Base-by-base conservation (phyloP, 2,113 vertebrate species). In the Anhinga rufa region DNA sequence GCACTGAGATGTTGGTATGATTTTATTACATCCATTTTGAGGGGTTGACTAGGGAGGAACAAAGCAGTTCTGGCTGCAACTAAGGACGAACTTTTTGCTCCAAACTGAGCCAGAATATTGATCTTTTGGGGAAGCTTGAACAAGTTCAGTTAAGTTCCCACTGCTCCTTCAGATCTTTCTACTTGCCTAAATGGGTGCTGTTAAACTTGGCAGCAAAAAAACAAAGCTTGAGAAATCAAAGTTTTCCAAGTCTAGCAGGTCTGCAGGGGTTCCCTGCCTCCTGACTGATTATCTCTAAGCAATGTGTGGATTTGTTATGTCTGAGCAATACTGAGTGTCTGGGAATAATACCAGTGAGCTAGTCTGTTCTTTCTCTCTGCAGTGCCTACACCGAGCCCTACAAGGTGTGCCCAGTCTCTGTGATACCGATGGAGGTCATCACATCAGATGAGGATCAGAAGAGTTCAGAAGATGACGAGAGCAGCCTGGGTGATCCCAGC, bases 301-400 rank as follows among this genome's bases (percentile, higher is more conserved):
- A 80, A 26, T 2, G 20, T 9, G 15, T 44, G 62, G 21, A 40
- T 81, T 28, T 77, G 48, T 22, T 57, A 14, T 17, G 14, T 24
- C 36, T 83, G 62, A 93, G 36, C 58, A 87, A 31, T 17, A 68
- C 28, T 0, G 0, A 90, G 17, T 85, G 49, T 17, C 31, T 69
- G 57, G 48, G 32, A 90, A 22, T 52, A 26, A 36, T 10, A 25
- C 16, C 34, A 42, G 15, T 88, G 52, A 94, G 34, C n/a, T 29
- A 44, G 12, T 44, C 44, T 87, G 40, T 74, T 95, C 60, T 74
- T 48, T 88, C 36, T 97, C 51, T 88, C 52, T 82, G 24, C 98
- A 99, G 99, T 92, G 99, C 99, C 95, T 99, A 99, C 97, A 99
- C 99, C 0, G 99, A 99, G 97, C 99, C 99, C 48, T 99, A 99